Conservation (phyloP, 1,140 invertebrate genomes). For the Euwallacea fornicatus region DNA sequence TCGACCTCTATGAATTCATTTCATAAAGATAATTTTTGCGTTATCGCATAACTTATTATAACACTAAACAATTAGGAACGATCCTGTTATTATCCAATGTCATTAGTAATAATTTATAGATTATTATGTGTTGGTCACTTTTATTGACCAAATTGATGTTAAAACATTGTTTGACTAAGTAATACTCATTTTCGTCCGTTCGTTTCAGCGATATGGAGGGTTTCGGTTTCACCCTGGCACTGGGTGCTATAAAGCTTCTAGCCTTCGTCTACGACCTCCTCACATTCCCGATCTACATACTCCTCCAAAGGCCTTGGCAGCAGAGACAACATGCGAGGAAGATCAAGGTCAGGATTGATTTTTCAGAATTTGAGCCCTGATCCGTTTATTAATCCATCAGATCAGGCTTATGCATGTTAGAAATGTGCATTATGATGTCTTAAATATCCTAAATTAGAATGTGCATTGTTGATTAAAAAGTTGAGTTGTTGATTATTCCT, state of each 20-base stretch:
- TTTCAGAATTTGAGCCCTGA: slow-evolving; percentile 1
- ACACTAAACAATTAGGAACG: no score
- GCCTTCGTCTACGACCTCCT: slow-evolving; percentile 86
- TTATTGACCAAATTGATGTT: not conserved
- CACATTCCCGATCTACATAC: slow-evolving; percentile 85
- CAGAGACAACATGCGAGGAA: slow-evolving; percentile 71
- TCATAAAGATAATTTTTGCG: no score
- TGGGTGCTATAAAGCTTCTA: slow-evolving; percentile 73
- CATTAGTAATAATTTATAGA: not conserved
- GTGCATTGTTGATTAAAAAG: no score
- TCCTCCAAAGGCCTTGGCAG: slow-evolving; percentile 87
- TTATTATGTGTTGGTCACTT: not conserved
- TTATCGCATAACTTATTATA: no score
- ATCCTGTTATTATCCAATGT: no score
- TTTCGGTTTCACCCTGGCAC: slow-evolving; percentile 73
- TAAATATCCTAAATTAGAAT: no score
- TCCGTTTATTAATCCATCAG: not conserved
- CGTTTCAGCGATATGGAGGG: slow-evolving; percentile 71
- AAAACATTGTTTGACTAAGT: not conserved
- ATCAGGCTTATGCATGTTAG: no score
- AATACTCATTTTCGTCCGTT: slow-evolving; percentile 25
- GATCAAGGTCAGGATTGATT: slow-evolving; percentile 65
- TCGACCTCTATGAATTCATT: no score
- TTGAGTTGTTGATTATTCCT: no score
- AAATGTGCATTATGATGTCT: no score